Conservation (phyloP, 2,888 invertebrate species). For the Drosophila subsilvestris region DNA sequence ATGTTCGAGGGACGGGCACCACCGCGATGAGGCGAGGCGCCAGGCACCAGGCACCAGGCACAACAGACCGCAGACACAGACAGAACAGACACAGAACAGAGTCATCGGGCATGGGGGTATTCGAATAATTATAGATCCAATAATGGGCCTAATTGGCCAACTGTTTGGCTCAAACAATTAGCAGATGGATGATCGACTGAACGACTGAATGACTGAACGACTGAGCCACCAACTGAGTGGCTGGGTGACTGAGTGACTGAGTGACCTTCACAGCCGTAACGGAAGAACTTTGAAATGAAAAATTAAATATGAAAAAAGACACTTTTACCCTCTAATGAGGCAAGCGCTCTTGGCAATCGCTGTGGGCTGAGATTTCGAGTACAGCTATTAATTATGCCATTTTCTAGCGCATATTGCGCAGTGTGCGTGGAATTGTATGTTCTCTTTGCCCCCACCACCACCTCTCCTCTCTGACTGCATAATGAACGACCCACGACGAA, state of each 20-base stretch:
- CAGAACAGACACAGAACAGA: constrained; percentile 10
- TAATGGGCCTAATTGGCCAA: constrained; percentile 44
- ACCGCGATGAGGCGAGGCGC: constrained; percentile 19
- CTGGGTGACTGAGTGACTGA: too few species aligned
- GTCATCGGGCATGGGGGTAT: constrained; percentile 10
- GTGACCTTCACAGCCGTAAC: constrained; percentile 43
- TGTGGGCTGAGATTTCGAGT: neutral
- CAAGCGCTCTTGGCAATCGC: neutral
- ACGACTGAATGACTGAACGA: too few species aligned
- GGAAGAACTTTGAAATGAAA: constrained; percentile 56
- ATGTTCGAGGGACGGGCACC: constrained; percentile 18
- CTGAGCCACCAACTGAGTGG: neutral
- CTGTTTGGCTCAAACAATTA: constrained; percentile 45
- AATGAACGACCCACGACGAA: constrained; percentile 13
- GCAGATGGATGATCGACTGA: constrained; percentile 39
- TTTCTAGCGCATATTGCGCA: constrained; percentile 50
- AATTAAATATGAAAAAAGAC: neutral
- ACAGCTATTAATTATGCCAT: constrained; percentile 66
- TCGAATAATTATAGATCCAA: constrained; percentile 50
- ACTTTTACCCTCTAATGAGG: constrained; percentile 7
- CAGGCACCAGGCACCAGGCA: neutral
- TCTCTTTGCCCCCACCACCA: too few species aligned
- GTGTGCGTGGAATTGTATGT: constrained; percentile 2
- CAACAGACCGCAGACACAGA: neutral
- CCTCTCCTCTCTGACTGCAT: neutral